Evolutionary conservation across 2,888 invertebrate genomes (phyloP).

Genomic region (Eumerus sabulonum): DNA sequence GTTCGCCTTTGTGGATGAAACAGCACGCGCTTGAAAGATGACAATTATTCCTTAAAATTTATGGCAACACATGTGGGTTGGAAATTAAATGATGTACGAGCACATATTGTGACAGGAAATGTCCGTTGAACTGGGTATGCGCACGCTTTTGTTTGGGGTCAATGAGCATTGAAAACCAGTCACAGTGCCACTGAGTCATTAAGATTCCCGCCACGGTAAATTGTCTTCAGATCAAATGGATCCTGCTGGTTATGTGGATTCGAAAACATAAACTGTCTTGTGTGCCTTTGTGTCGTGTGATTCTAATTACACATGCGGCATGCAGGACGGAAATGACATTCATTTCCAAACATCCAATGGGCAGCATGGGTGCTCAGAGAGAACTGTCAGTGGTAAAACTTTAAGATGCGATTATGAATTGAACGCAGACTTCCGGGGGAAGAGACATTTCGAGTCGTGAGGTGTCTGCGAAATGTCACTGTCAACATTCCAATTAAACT

Average conservation of each 20-base stretch:
- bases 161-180: slow-evolving; percentile 20
- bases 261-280: no score
- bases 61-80: no score
- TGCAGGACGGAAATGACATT: slow-evolving; percentile 55
- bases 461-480: slow-evolving; percentile 45
- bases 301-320: slow-evolving; percentile 13
- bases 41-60: no score
- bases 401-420: no score
- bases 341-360: slow-evolving; percentile 13
- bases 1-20: no score
- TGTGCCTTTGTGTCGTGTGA: no score
- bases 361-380: slow-evolving; percentile 24
- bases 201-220: slow-evolving; percentile 40
- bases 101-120: slow-evolving; percentile 27
- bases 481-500: slow-evolving; percentile 43
- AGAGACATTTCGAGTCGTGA: background rate
- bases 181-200: slow-evolving; percentile 35
- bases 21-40: no score
- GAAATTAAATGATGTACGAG: no score
- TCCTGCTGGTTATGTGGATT: no score
- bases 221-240: slow-evolving; percentile 11
- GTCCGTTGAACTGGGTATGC: slow-evolving; percentile 39
- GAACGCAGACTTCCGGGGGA: no score
- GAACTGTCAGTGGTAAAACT: slow-evolving; percentile 12
- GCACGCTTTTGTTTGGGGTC: slow-evolving; percentile 24